A percentile compares a stretch with the other conserved stretches of the same genome.
These are phyloP conservation scores for Scaptomyza polygonia DNA, from an alignment of 2,888 invertebrate genomes.

Conservation along the genomic window DNA sequence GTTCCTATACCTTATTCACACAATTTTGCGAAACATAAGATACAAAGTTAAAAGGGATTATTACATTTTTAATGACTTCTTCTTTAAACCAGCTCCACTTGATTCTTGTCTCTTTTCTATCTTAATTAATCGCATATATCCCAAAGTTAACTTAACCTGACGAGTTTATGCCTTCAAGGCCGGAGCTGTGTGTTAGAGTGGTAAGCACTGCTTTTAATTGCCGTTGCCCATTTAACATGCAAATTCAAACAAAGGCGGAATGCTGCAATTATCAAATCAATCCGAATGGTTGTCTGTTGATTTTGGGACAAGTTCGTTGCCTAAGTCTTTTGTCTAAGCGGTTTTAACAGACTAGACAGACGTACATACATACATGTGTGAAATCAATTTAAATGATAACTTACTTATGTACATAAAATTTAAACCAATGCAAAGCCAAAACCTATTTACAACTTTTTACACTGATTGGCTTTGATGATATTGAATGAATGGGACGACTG, in stretches of 20 bases:
- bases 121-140: background rate
- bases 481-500: slow-evolving; percentile 47
- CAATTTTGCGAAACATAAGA: background rate
- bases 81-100: too few relatives aligned
- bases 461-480: slow-evolving; percentile 41
- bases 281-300: slow-evolving; percentile 52
- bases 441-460: slow-evolving; percentile 40
- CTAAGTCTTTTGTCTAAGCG: slow-evolving; percentile 73
- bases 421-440: slow-evolving; percentile 67
- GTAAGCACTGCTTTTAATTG: slow-evolving; percentile 48
- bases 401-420: slow-evolving; percentile 55
- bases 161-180: slow-evolving; percentile 2
- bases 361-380: slow-evolving; percentile 33
- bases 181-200: background rate
- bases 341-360: slow-evolving; percentile 26
- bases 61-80: too few relatives aligned
- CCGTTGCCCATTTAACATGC: slow-evolving; percentile 39
- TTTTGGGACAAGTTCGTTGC: slow-evolving; percentile 76
- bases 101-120: background rate
- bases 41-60: background rate
- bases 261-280: slow-evolving; percentile 75
- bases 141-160: background rate
- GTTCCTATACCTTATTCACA: too few relatives aligned
- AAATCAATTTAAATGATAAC: slow-evolving; percentile 73
- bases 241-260: slow-evolving; percentile 63